Evolutionary conservation across 2,113 vertebrate species (phyloP).

Genomic region (Halichoerus grypus): DNA sequence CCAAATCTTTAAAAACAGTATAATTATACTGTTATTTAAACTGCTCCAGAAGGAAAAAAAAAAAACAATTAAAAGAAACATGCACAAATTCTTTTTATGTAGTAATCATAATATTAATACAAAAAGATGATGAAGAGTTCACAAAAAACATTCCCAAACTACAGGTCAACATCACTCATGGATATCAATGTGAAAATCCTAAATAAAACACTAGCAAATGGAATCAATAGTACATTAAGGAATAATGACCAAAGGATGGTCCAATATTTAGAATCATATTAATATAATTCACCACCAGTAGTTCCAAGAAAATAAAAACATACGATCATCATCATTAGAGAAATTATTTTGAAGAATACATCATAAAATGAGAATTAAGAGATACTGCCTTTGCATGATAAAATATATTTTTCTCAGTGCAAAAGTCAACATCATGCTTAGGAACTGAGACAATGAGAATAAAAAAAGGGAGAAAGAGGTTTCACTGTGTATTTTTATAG

Average conservation of each 20-base stretch:
- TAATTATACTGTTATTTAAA: not conserved
- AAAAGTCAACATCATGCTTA: not conserved
- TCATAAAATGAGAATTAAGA: not conserved
- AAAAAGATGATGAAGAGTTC: not conserved
- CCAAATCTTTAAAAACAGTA: not conserved
- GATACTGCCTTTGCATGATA: not conserved
- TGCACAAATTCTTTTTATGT: not conserved
- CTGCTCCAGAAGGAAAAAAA: not conserved
- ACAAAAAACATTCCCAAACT: not conserved
- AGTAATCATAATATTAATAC: not conserved
- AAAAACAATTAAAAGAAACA: not conserved
- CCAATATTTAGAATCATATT: constrained; percentile 4
- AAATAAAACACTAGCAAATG: not conserved
- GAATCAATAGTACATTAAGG: not conserved
- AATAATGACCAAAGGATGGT: not conserved
- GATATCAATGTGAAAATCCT: not conserved
- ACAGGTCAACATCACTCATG: not conserved
- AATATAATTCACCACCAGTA: not conserved
- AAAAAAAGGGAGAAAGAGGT: not conserved
- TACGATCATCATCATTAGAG: not conserved
- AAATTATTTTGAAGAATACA: not conserved
- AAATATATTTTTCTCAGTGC: not conserved
- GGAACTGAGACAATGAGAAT: not conserved
- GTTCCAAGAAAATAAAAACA: constrained; percentile 44
- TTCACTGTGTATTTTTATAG: not conserved